Conservation (phyloP, 2,113 vertebrate species). For the Burhinus oedicnemus region DNA sequence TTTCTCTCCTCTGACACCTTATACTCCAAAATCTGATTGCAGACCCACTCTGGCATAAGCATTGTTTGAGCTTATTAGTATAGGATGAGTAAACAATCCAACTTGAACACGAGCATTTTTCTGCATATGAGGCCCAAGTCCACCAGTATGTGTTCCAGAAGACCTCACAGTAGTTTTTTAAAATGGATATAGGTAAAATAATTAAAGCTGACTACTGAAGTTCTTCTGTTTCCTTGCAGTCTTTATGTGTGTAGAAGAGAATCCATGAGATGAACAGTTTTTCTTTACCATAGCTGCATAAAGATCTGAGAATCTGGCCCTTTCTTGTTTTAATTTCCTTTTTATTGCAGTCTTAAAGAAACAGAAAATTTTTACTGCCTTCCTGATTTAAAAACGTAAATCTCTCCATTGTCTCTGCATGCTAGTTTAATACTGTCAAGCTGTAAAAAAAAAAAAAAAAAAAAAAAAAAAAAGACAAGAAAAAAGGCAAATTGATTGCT, state of each 20-base stretch:
- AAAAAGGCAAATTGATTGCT: not conserved
- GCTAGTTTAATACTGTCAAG: not conserved
- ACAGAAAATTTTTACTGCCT: not conserved
- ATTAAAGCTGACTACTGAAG: not conserved
- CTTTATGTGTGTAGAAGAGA: not conserved
- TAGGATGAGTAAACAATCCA: not conserved
- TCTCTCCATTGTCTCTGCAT: not conserved
- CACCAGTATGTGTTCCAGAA: not conserved
- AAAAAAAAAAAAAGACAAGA: no score
- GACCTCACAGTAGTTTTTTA: not conserved
- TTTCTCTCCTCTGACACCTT: not conserved
- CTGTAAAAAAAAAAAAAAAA: not conserved
- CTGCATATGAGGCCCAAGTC: not conserved
- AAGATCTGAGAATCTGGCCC: not conserved
- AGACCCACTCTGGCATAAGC: not conserved
- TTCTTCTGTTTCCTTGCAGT: not conserved
- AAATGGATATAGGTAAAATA: not conserved
- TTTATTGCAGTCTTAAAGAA: not conserved
- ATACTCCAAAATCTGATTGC: not conserved
- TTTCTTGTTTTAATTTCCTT: not conserved
- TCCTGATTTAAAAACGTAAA: conserved; percentile 1
- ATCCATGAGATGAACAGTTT: not conserved
- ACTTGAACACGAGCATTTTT: not conserved
- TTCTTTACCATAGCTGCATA: not conserved
- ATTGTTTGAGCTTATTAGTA: not conserved